These are phyloP conservation scores for Ariolimax columbianus DNA, from an alignment of 2,888 invertebrate species.

Conservation along the genomic window DNA sequence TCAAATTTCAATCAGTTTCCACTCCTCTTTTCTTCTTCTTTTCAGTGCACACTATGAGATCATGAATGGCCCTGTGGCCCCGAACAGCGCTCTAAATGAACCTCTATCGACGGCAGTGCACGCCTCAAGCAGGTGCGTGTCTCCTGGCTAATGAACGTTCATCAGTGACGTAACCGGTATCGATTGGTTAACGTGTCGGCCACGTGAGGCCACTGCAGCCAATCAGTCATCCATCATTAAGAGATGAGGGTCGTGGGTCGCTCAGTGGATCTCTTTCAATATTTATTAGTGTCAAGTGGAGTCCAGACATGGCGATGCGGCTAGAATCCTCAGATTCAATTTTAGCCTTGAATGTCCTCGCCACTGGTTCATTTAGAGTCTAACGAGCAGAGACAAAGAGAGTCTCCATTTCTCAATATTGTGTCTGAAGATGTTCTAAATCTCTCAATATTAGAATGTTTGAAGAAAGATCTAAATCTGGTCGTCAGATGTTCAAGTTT, in stretches of 20 bases:
- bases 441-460: neutral
- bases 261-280: constrained; percentile 19
- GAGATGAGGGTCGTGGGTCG: constrained; percentile 14
- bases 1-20: constrained; percentile 13
- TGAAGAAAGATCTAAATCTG: neutral
- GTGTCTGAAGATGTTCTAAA: neutral
- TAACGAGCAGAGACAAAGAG: neutral
- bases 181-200: constrained; percentile 25
- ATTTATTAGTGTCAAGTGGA: constrained; percentile 40
- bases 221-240: constrained; percentile 42
- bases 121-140: constrained; percentile 28
- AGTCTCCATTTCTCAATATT: too few relatives aligned
- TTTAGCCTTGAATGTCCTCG: neutral
- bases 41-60: neutral
- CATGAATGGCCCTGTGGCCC: neutral
- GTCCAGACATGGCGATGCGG: neutral
- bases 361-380: too few relatives aligned
- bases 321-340: neutral
- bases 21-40: neutral
- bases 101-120: constrained; percentile 5
- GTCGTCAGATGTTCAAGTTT: too few relatives aligned
- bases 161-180: constrained; percentile 37
- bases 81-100: constrained; percentile 39
- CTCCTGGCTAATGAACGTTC: constrained; percentile 32
- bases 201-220: constrained; percentile 27